A percentile compares a stretch with the other conserved stretches of the same genome.
Conservation (phyloP, 2,113 vertebrate species). For the Mirza zaza region DNA sequence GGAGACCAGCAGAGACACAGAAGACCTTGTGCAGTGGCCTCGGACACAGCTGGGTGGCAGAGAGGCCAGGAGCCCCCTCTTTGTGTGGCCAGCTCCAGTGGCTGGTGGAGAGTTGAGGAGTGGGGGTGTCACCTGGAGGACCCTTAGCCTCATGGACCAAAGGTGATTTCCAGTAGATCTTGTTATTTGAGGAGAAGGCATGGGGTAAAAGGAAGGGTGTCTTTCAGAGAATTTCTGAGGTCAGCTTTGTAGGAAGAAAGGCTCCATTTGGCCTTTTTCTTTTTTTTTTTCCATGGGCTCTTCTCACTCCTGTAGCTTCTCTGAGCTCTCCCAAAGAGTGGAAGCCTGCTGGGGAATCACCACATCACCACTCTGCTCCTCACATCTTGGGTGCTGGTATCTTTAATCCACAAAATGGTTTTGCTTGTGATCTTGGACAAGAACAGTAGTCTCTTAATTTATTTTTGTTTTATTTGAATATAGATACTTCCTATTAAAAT, state of each 20-base stretch:
- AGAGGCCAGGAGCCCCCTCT: background rate
- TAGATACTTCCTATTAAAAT: background rate
- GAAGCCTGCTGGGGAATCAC: too few species aligned
- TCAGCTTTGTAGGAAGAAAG: background rate
- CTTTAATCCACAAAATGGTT: background rate
- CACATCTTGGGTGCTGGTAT: background rate
- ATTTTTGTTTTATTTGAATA: conserved; percentile 21
- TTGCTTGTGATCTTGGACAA: background rate
- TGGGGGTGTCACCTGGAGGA: background rate
- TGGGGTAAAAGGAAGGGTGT: background rate
- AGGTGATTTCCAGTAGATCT: background rate
- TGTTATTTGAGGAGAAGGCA: background rate
- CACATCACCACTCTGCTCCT: background rate
- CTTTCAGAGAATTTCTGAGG: background rate
- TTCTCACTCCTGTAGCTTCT: background rate
- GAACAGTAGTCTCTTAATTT: background rate
- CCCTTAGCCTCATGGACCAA: background rate
- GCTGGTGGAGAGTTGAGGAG: background rate
- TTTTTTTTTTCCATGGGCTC: background rate
- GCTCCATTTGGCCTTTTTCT: background rate
- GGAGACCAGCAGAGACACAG: background rate
- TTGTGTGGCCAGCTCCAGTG: background rate
- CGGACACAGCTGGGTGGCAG: background rate
- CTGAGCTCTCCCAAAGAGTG: background rate
- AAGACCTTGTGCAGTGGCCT: background rate